Evolutionary conservation across 2,113 vertebrate genomes (phyloP).

Genomic region (Scomber colias): DNA sequence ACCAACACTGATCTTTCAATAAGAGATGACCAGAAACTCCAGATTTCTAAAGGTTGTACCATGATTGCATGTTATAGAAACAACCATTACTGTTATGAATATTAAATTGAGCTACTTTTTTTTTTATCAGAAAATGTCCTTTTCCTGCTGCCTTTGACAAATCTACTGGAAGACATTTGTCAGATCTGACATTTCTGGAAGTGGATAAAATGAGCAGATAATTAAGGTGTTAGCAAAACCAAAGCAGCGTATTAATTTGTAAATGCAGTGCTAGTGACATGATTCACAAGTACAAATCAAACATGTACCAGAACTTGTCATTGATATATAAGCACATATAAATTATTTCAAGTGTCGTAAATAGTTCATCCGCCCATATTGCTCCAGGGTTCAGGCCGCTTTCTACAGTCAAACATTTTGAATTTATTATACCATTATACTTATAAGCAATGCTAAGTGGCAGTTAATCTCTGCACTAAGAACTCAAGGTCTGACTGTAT

Average conservation of each 20-base stretch:
- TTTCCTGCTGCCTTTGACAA: slow-evolving; percentile 21
- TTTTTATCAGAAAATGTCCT: slow-evolving; percentile 26
- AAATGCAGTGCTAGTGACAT: not conserved
- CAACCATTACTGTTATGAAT: slow-evolving; percentile 14
- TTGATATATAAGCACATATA: no score
- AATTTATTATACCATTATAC: no score
- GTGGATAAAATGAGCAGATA: slow-evolving; percentile 1
- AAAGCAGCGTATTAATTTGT: not conserved
- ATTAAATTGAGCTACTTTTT: slow-evolving; percentile 29
- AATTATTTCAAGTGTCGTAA: no score
- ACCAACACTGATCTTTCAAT: not conserved
- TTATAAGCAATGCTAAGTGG: no score
- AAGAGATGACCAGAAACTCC: slow-evolving; percentile 1
- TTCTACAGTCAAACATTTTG: no score
- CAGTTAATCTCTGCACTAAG: no score
- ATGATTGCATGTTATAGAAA: slow-evolving; percentile 15
- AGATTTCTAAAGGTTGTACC: slow-evolving; percentile 49
- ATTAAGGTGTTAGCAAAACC: not conserved
- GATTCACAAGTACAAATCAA: not conserved
- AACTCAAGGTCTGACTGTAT: no score
- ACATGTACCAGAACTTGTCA: no score
- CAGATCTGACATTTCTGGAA: slow-evolving; percentile 5
- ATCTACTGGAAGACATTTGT: not conserved
- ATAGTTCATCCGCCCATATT: no score
- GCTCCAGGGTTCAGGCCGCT: no score